Evolutionary conservation across 2,888 invertebrate species (phyloP).

Genomic region (Pomacea canaliculata): DNA sequence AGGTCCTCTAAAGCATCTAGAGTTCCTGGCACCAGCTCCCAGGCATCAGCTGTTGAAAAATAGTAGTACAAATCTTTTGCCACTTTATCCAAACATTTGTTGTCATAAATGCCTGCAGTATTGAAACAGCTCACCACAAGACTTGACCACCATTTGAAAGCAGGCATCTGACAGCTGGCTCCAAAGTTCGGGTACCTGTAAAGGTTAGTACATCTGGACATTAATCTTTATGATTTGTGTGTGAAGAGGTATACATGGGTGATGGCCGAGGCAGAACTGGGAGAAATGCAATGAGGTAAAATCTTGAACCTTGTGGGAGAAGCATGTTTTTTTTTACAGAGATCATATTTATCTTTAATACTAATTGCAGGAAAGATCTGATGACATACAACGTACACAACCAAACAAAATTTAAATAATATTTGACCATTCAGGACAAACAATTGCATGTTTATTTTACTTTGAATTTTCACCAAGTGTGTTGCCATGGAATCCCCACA

Average conservation of each 20-base stretch:
- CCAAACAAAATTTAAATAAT: too few species aligned
- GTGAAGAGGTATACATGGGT: neutral
- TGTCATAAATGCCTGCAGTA: slow-evolving; percentile 54
- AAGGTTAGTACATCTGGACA: neutral
- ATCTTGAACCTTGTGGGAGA: too few species aligned
- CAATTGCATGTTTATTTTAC: too few species aligned
- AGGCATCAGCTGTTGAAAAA: slow-evolving; percentile 81
- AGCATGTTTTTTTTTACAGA: too few species aligned
- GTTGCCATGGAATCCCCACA: too few species aligned
- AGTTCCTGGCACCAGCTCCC: slow-evolving; percentile 74
- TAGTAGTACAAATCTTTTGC: slow-evolving; percentile 70
- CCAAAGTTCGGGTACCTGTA: slow-evolving; percentile 86
- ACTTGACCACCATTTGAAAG: slow-evolving; percentile 84
- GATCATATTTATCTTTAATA: too few species aligned
- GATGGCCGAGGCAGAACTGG: neutral
- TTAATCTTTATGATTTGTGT: neutral
- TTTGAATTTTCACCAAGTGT: too few species aligned
- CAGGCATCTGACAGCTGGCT: slow-evolving; percentile 78
- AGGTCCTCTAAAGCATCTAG: slow-evolving; percentile 40
- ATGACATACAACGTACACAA: too few species aligned
- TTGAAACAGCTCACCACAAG: slow-evolving; percentile 79
- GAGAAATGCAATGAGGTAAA: neutral
- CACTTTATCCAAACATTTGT: slow-evolving; percentile 43
- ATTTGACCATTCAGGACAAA: too few species aligned
- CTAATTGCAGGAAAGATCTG: too few species aligned